Evolutionary conservation across 1,140 invertebrate species (phyloP).

Genomic region (Ylistrum balloti): DNA sequence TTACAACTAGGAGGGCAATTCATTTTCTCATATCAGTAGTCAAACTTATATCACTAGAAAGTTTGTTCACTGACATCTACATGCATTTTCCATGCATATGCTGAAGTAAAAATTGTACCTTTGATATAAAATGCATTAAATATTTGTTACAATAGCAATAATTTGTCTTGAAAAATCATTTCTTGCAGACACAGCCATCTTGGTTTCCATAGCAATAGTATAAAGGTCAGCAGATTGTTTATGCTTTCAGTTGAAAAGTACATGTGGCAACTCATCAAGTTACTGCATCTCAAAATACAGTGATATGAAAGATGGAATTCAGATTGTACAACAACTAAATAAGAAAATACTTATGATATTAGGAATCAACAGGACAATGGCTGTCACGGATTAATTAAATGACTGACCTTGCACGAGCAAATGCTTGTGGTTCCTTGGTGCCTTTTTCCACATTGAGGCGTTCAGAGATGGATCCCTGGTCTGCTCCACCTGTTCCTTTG

Average conservation of each 20-base stretch:
- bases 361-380: background rate
- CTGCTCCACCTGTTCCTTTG: background rate
- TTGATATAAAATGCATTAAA: too few relatives aligned
- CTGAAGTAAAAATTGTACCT: too few relatives aligned
- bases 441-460: conserved; percentile 11
- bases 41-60: background rate
- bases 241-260: too few relatives aligned
- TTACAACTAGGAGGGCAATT: too few relatives aligned
- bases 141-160: background rate
- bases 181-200: background rate
- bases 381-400: background rate
- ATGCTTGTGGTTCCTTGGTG: conserved; percentile 61
- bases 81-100: too few relatives aligned
- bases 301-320: background rate
- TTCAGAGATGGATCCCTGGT: background rate
- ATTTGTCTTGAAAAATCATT: background rate
- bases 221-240: background rate
- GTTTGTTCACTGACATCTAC: background rate
- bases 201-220: background rate
- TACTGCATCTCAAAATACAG: too few relatives aligned
- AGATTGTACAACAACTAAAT: background rate
- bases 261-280: too few relatives aligned
- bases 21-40: background rate
- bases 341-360: background rate
- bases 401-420: conserved; percentile 67